Base-by-base conservation (phyloP, 1,140 invertebrate genomes). In the Lepidurus arcticus region DNA sequence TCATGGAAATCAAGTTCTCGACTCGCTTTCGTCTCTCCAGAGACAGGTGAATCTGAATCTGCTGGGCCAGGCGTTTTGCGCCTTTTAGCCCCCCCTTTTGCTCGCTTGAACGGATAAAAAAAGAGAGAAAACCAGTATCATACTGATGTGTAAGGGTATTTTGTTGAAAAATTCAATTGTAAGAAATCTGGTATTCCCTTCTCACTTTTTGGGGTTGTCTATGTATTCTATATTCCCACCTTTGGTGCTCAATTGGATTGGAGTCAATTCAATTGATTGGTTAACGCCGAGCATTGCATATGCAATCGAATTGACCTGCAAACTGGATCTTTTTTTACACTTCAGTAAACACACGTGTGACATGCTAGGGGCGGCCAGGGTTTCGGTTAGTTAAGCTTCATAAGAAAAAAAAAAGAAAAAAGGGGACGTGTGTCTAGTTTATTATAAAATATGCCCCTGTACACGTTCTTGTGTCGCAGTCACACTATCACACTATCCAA, bases 1-100 rank as follows among this genome's bases (percentile, higher is more conserved):
- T 13, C 16, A 21, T 65, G 53, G 13, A 65, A 65, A 65, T 65
- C 53, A 21, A 21, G 53, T 65, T 65, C 16, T 65, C 53, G 34
- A 34, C 34, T 34, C 34, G 34, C 34, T 34, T 16, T 65, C 53
- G 53, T 65, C 53, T 65, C 53, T 65, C 53, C 53, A 13, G 53
- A 65, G 53, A 65, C 53, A 65, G 53, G 53, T 65, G 53, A 65
- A 65, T 65, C 53, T 65, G 53, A 65, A 65, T 65, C 53, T 65
- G 53, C 53, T 65, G 8, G 8, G 53, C 53, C 53, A 65, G 53
- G 53, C 53, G 34, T 34, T 34, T 34, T 34, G 34, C 34, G 34
- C 34, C 34, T 3, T 34, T 34, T 34, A 34, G 34, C 4, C 34
- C 34, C 34, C 34, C 34, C n/a, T 4, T 65, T 65, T 65, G 16